These are phyloP conservation scores for Lagopus leucura DNA, from an alignment of 2,113 vertebrate genomes.

Conservation along the genomic window DNA sequence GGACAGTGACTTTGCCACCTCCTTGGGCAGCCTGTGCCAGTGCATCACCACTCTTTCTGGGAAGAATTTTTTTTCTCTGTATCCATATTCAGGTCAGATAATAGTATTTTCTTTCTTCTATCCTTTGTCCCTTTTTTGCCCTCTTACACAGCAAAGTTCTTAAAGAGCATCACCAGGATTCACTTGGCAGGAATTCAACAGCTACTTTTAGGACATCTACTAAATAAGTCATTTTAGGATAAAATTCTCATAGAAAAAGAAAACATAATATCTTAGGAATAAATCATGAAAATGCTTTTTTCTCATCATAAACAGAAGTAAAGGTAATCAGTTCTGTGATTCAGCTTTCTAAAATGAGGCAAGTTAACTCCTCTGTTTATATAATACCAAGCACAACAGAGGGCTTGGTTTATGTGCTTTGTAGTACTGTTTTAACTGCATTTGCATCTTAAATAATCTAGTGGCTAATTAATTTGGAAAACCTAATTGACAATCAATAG, in stretches of 20 bases:
- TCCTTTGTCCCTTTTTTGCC: background rate
- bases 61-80: too few species aligned
- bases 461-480: slow-evolving; percentile 18
- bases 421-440: background rate
- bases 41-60: too few species aligned
- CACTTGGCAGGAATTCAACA: background rate
- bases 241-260: background rate
- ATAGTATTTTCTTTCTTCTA: background rate
- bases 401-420: background rate
- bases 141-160: background rate
- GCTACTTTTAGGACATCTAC: background rate
- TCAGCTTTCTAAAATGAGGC: background rate
- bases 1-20: too few species aligned
- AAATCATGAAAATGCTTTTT: background rate
- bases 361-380: background rate
- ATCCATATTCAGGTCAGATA: too few species aligned
- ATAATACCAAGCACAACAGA: background rate
- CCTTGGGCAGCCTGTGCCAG: too few species aligned
- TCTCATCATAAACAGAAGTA: background rate
- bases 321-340: background rate
- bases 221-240: background rate
- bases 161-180: background rate
- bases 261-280: background rate
- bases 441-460: slow-evolving; percentile 32
- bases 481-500: background rate